A percentile compares a stretch with the other conserved stretches of the same genome.
These are phyloP conservation scores for Aplodontia rufa DNA, from an alignment of 2,113 vertebrate species.

Conservation along the genomic window DNA sequence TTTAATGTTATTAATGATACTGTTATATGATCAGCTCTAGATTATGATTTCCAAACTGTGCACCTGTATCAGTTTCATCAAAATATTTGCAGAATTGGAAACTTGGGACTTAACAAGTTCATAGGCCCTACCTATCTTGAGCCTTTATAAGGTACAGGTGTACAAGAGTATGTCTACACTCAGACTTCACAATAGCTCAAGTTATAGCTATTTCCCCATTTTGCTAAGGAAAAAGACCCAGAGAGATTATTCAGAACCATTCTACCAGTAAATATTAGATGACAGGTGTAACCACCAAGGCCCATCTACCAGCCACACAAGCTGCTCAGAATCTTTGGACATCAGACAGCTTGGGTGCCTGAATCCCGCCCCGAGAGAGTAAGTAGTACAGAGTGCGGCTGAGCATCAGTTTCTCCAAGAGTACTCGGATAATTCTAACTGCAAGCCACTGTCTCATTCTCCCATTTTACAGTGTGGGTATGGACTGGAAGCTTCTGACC, in stretches of 20 bases:
- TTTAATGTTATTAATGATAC: no score
- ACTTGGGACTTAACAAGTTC: no score
- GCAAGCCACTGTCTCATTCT: neutral
- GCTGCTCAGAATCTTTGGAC: neutral
- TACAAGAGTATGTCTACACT: neutral
- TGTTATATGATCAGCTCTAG: no score
- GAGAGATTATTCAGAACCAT: neutral
- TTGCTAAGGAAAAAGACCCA: neutral
- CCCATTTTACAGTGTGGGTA: neutral
- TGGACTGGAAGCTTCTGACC: neutral
- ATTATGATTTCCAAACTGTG: no score
- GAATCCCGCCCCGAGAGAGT: neutral
- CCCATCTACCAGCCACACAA: neutral
- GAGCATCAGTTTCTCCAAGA: neutral
- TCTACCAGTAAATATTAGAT: neutral
- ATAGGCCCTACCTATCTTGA: neutral
- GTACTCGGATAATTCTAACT: neutral
- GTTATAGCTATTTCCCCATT: neutral
- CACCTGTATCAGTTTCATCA: no score
- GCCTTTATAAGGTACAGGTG: neutral
- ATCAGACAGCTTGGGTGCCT: neutral
- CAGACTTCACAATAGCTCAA: neutral
- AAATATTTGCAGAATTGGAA: no score
- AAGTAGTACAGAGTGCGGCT: no score
- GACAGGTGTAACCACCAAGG: neutral